A percentile compares a stretch with the other conserved stretches of the same genome.
These are phyloP conservation scores for Cichladusa arquata DNA, from an alignment of 2,113 vertebrate species.

Conservation along the genomic window DNA sequence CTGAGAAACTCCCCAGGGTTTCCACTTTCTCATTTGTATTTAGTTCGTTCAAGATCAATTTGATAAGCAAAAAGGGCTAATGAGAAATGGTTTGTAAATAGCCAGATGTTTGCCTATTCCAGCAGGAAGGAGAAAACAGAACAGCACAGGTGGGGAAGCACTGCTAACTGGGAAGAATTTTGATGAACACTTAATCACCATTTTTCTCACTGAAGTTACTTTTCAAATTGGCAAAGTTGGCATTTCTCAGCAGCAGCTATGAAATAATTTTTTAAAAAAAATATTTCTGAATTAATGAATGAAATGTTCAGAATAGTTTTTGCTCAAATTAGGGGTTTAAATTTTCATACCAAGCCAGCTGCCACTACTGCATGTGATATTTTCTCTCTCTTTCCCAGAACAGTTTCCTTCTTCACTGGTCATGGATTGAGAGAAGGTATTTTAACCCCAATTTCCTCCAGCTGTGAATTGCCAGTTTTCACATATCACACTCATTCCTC, in stretches of 20 bases:
- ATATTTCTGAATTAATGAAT: not conserved
- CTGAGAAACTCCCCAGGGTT: not conserved
- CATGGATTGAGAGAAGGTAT: not conserved
- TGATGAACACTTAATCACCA: not conserved
- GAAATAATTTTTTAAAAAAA: not conserved
- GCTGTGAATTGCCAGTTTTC: not conserved
- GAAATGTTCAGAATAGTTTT: not conserved
- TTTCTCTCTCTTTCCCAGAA: not conserved
- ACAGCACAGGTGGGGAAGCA: not conserved
- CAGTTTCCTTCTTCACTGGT: not conserved
- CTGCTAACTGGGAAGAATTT: not conserved
- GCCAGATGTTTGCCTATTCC: not conserved
- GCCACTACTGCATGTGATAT: too few relatives aligned
- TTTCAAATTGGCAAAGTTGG: not conserved
- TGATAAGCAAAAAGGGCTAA: not conserved
- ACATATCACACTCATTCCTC: not conserved
- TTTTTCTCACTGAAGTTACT: not conserved
- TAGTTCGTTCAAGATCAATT: not conserved
- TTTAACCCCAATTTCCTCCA: not conserved
- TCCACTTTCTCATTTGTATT: not conserved
- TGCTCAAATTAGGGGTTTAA: not conserved
- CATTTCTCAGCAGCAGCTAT: not conserved
- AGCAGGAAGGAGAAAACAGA: not conserved
- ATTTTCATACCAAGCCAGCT: not conserved
- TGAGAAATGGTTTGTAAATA: not conserved